phyloP scores from a whole-genome alignment of 2,113 vertebrate genomes.

The Ptilorrhoa leucosticta region DNA sequence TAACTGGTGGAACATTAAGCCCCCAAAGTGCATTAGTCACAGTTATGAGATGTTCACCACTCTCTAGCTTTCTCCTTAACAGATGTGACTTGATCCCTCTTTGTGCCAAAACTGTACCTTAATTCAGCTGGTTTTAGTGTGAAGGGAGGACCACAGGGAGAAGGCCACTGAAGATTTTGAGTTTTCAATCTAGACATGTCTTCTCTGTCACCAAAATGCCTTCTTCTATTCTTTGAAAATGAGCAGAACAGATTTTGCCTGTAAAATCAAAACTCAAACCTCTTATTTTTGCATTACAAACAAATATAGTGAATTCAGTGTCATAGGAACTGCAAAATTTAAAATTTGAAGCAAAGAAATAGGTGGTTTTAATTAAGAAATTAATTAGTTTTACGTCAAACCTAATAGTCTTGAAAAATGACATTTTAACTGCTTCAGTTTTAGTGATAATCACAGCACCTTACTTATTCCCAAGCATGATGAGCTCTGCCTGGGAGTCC shows the following conservation, averaged over 20 bases:
- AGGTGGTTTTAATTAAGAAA: not conserved
- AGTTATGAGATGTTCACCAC: not conserved
- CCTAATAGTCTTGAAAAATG: not conserved
- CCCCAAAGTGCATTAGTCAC: not conserved
- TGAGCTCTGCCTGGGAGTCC: not conserved
- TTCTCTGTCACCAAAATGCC: not conserved
- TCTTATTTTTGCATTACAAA: not conserved
- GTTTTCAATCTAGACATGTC: not conserved
- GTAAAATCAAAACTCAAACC: not conserved
- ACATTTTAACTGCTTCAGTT: not conserved
- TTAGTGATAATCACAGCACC: not conserved
- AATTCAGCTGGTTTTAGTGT: not conserved
- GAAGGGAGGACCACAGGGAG: not conserved
- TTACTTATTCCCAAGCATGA: not conserved
- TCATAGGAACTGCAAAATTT: not conserved
- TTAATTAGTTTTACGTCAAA: not conserved
- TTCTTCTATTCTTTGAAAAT: not conserved
- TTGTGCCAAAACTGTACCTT: not conserved
- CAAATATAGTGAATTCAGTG: not conserved
- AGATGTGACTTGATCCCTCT: not conserved
- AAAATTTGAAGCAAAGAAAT: not conserved
- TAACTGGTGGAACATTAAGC: not conserved
- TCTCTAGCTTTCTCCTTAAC: not conserved
- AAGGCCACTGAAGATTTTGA: not conserved
- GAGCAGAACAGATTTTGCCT: not conserved